These are phyloP conservation scores for Mellivora capensis DNA, from an alignment of 2,113 vertebrate genomes.

Conservation along the genomic window DNA sequence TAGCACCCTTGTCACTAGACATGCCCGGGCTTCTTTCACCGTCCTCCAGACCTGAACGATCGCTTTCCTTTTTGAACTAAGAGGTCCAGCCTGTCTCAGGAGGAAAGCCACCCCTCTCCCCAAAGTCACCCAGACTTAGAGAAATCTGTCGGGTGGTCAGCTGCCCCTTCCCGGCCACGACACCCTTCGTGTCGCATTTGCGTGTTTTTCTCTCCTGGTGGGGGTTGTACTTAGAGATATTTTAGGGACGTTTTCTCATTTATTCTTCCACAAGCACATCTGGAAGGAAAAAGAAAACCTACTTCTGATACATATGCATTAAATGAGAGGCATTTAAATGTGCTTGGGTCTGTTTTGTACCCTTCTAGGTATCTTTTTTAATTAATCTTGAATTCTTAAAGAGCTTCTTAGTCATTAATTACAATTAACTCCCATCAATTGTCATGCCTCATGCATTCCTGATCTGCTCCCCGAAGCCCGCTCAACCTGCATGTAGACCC, in stretches of 20 bases:
- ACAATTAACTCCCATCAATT: conserved; percentile 48
- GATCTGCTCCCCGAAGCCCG: not conserved
- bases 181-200: accelerated
- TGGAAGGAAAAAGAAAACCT: not conserved
- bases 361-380: conserved; percentile 25
- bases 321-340: not conserved
- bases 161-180: accelerated
- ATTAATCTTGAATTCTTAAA: conserved; percentile 52
- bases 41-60: not conserved
- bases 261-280: not conserved
- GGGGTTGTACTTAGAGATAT: not conserved
- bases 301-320: not conserved
- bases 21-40: not conserved
- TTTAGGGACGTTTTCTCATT: not conserved
- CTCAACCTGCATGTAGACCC: not conserved
- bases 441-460: not conserved
- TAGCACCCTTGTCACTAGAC: not conserved
- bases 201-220: not conserved
- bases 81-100: accelerated
- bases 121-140: not conserved
- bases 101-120: not conserved
- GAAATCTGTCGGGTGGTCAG: accelerated
- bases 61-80: not conserved
- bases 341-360: not conserved
- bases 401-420: conserved; percentile 59